These are phyloP conservation scores for Phalloptychus januarius DNA, from an alignment of 2,797 vertebrate species.

Conservation along the genomic window DNA sequence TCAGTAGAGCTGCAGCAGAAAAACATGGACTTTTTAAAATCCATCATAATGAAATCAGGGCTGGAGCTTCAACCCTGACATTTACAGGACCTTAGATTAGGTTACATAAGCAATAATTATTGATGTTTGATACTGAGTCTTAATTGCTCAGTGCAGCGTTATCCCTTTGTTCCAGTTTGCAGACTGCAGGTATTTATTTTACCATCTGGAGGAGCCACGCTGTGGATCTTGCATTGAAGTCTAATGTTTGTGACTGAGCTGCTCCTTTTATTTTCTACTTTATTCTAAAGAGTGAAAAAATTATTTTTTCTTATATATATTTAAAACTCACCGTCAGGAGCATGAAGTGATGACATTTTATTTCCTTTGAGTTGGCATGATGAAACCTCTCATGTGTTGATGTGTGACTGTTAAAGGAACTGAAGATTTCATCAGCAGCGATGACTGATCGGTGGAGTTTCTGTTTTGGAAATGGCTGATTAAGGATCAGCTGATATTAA, in stretches of 20 bases:
- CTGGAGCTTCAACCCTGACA: background rate
- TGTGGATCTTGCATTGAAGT: conserved; percentile 39
- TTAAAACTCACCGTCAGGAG: conserved; percentile 29
- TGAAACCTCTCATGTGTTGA: conserved; percentile 62
- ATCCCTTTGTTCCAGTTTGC: conserved; percentile 8
- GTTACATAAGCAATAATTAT: conserved; percentile 25
- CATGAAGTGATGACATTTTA: background rate
- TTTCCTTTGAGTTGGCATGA: conserved; percentile 30
- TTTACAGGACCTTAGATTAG: background rate
- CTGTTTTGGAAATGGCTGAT: conserved; percentile 14
- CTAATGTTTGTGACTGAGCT: conserved; percentile 33
- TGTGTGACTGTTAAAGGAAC: conserved; percentile 37
- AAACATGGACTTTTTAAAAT: conserved; percentile 5
- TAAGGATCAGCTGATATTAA: background rate
- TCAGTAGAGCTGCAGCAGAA: conserved; percentile 34
- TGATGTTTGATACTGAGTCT: conserved; percentile 22
- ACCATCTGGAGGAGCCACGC: background rate
- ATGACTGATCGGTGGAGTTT: conserved; percentile 50
- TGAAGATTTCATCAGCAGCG: background rate
- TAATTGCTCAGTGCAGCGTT: conserved; percentile 30
- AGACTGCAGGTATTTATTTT: conserved; percentile 3
- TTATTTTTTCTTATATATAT: background rate
- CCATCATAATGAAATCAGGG: conserved; percentile 8
- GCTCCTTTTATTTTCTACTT: background rate
- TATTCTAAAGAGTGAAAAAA: background rate